Conservation (phyloP, 53 echinoderm and acorn worm genomes). For the Holothuria leucospilota region DNA sequence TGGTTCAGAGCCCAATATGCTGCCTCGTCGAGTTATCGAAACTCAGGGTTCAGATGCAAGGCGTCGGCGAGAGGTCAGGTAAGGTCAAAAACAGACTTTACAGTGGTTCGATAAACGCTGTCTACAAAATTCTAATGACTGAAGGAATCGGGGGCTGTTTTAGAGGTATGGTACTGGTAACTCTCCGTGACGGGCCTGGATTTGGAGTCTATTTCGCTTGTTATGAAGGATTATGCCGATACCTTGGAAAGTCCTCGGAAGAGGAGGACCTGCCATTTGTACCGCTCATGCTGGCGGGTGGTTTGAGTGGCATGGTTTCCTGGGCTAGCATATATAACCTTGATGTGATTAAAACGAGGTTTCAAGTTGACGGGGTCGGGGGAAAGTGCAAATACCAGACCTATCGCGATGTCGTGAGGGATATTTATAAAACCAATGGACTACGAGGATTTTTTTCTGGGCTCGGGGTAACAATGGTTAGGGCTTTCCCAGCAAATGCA, state of each 20-base stretch:
- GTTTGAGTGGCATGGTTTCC: conserved; percentile 72
- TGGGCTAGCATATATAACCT: conserved; percentile 64
- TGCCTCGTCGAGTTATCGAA: conserved; percentile 80
- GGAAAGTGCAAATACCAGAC: background rate
- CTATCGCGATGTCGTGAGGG: conserved; percentile 16
- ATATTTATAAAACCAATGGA: conserved; percentile 20
- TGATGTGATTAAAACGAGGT: conserved; percentile 72
- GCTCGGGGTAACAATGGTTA: conserved; percentile 5
- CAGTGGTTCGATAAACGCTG: conserved; percentile 74
- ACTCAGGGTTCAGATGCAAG: conserved; percentile 82
- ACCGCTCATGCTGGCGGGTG: conserved; percentile 71
- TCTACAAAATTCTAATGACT: conserved; percentile 59
- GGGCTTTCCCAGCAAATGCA: conserved; percentile 29
- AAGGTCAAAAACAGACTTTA: conserved; percentile 46
- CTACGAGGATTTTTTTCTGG: conserved; percentile 27
- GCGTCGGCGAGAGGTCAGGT: conserved; percentile 60
- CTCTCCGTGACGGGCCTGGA: conserved; percentile 65
- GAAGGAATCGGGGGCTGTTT: conserved; percentile 80
- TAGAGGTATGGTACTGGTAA: conserved; percentile 57
- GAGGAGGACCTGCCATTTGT: conserved; percentile 58
- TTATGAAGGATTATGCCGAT: conserved; percentile 71
- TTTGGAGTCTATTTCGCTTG: conserved; percentile 75
- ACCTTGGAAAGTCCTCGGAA: conserved; percentile 38
- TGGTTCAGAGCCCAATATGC: conserved; percentile 67
- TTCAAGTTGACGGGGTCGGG: conserved; percentile 72